A percentile compares a stretch with the other conserved stretches of the same genome.
Conservation (phyloP, 2,113 vertebrate species). For the Lepidothrix coronata region DNA sequence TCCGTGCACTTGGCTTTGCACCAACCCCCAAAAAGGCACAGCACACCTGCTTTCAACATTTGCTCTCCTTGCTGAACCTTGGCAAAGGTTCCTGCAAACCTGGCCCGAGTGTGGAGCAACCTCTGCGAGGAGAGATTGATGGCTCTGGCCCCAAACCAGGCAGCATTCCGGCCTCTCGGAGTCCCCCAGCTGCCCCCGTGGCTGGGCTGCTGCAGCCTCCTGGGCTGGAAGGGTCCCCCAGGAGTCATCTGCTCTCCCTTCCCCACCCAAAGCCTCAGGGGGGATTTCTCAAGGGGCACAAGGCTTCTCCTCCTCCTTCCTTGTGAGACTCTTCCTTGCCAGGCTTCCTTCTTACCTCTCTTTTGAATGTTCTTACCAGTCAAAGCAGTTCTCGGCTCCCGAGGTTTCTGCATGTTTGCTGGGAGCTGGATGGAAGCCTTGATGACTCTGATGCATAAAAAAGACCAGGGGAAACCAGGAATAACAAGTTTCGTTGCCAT, state of each 20-base stretch:
- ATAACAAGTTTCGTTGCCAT: conserved; percentile 37
- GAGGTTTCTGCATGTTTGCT: neutral
- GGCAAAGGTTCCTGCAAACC: neutral
- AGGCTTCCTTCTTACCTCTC: neutral
- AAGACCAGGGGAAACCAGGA: conserved; percentile 2
- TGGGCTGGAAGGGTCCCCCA: neutral
- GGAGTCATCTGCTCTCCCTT: neutral
- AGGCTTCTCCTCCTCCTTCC: neutral
- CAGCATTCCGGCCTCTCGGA: neutral
- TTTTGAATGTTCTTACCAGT: conserved; percentile 9
- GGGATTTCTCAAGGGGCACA: neutral
- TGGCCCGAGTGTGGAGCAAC: neutral
- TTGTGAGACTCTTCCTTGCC: neutral
- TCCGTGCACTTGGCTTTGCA: neutral
- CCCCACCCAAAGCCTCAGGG: neutral
- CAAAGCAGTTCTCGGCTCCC: neutral
- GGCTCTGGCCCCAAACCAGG: neutral
- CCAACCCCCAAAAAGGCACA: neutral
- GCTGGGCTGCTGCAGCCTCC: neutral
- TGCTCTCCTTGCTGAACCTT: neutral
- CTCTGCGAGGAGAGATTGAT: neutral
- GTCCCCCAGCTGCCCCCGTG: neutral
- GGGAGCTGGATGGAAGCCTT: conserved; percentile 14
- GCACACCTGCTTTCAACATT: neutral
- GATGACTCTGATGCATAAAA: neutral